Conservation (phyloP, 2,113 vertebrate species). For the Boulengerochromis microlepis region DNA sequence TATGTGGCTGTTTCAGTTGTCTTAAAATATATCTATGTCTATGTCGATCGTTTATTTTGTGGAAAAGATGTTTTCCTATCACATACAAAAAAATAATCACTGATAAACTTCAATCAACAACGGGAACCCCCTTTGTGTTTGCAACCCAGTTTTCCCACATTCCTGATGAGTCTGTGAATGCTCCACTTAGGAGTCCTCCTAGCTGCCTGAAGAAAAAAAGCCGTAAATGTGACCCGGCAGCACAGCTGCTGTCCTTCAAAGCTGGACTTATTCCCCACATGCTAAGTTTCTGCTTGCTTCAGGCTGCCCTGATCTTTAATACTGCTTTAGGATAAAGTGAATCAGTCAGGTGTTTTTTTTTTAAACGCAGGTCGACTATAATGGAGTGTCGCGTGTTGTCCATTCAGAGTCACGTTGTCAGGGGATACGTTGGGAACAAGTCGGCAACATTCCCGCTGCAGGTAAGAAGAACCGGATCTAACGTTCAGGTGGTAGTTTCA, state of each 20-base stretch:
- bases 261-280: background rate
- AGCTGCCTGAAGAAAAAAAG: slow-evolving; percentile 32
- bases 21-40: background rate
- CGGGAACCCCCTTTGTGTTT: background rate
- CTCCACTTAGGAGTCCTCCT: slow-evolving; percentile 23
- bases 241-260: background rate
- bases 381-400: slow-evolving; percentile 87
- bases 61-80: background rate
- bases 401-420: slow-evolving; percentile 95
- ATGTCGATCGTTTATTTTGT: background rate
- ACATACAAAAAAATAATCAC: background rate
- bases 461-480: slow-evolving; percentile 55
- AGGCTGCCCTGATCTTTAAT: background rate
- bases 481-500: background rate
- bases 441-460: slow-evolving; percentile 90
- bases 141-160: background rate
- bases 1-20: background rate
- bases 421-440: slow-evolving; percentile 94
- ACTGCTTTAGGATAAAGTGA: background rate
- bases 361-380: background rate
- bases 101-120: background rate
- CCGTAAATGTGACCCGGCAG: background rate
- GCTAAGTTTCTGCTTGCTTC: background rate
- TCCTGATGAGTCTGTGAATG: background rate
- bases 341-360: background rate